Percentiles rank a stretch among this genome's conserved stretches.
Evolutionary conservation across 2,113 vertebrate genomes (phyloP).

Genomic region (Thinocorus orbignyianus): DNA sequence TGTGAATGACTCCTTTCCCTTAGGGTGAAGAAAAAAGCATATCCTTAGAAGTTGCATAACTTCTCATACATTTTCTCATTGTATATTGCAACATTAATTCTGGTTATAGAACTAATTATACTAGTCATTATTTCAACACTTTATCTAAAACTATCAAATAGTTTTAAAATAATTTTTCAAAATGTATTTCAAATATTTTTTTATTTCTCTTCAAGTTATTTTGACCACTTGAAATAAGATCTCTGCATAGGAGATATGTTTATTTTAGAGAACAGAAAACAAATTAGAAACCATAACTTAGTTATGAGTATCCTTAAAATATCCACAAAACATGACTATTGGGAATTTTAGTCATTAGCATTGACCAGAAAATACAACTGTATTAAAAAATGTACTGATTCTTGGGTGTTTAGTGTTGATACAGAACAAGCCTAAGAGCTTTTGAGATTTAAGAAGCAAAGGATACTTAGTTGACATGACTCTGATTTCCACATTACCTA

Average conservation of each 20-base stretch:
- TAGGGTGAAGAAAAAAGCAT: background rate
- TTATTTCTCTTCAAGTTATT: background rate
- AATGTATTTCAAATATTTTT: background rate
- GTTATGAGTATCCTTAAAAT: background rate
- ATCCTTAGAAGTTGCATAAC: background rate
- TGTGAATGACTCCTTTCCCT: background rate
- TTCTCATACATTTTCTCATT: background rate
- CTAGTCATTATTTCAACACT: background rate
- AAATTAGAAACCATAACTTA: background rate
- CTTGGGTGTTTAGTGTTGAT: background rate
- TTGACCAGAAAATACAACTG: background rate
- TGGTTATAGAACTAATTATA: background rate
- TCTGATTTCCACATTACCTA: background rate
- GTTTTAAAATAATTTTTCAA: background rate
- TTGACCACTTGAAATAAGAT: background rate
- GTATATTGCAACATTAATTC: background rate
- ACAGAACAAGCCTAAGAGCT: background rate
- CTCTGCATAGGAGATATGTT: background rate
- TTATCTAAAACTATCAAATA: background rate
- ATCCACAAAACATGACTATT: background rate
- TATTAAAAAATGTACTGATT: background rate
- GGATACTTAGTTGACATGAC: background rate
- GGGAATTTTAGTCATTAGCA: background rate
- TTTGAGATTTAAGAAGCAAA: background rate
- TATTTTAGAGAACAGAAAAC: background rate